Base-by-base conservation (phyloP, 1,140 invertebrate species). In the Camponotus vicinus region DNA sequence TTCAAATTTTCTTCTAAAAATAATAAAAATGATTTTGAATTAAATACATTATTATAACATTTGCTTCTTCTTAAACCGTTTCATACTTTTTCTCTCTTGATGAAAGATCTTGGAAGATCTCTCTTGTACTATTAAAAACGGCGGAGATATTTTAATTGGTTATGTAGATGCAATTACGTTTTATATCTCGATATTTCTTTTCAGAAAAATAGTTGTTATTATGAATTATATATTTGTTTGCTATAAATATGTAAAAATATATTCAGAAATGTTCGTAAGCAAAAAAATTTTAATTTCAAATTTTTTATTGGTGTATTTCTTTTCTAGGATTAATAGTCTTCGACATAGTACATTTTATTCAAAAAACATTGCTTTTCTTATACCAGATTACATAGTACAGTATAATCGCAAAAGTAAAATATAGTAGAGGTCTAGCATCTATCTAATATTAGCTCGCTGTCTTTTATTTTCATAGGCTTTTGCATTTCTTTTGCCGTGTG, bases 381-480 rank as follows among this genome's bases (percentile, higher is more conserved):
- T 15, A 13, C 27, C 34, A 13, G 13, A 49, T 49, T 49, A 49
- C 45, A 49, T 49, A 49, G 45, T 45, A 18, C 4, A 61, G 34
- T 21, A 77, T 91, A 91, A 92, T 93, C 89, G 91, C 89, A 91
- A 88, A 92, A 92, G 91, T 79, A 93, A 92, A 92, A 92, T 93
- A 92, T 92, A 86, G 77, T 88, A 88, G 85, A 91, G 91, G 86
- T 83, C 88, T 73, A 52, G 77, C 49, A 55, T 66, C 45, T 66
- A 89, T 90, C 92, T 93, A 93, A 93, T 93, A 89, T 92, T 92
- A 91, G 92, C 89, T 45, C 67, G 69, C 87, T 69, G 91, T 93
- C 92, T 93, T 92, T 93, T 91, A 92, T 89, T 87, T 89, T 86
- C 87, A 86, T 66, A 32, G n/a, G 13, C 76, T 73, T 45, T 63